A percentile compares a stretch with the other conserved stretches of the same genome.
These are phyloP conservation scores for Drosophila paramelanica DNA, from an alignment of 2,888 invertebrate genomes.

Conservation along the genomic window DNA sequence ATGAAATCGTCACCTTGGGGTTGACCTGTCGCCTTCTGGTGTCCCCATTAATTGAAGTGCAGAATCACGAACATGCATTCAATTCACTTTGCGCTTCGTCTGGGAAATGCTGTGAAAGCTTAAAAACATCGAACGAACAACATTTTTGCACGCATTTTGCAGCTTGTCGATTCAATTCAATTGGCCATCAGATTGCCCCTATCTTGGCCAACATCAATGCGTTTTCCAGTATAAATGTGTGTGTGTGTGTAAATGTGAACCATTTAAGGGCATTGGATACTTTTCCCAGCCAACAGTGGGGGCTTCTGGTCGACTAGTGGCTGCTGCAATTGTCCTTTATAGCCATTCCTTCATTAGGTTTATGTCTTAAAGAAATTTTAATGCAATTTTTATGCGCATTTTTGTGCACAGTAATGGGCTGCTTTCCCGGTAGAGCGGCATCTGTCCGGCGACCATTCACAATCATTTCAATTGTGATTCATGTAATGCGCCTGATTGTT, in stretches of 20 bases:
- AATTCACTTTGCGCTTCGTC: slow-evolving; percentile 53
- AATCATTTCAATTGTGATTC: slow-evolving; percentile 73
- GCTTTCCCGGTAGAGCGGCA: slow-evolving; percentile 16
- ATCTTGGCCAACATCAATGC: slow-evolving; percentile 40
- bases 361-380: slow-evolving; percentile 60
- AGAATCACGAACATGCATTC: slow-evolving; percentile 69
- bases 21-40: slow-evolving; percentile 41
- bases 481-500: slow-evolving; percentile 55
- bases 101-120: slow-evolving; percentile 52
- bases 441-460: slow-evolving; percentile 28
- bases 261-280: slow-evolving; percentile 68
- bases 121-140: slow-evolving; percentile 22
- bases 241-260: slow-evolving; percentile 13
- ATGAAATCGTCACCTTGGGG: slow-evolving; percentile 24
- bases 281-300: slow-evolving; percentile 34
- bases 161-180: slow-evolving; percentile 54
- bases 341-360: slow-evolving; percentile 67
- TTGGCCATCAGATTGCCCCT: slow-evolving; percentile 43
- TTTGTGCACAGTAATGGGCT: slow-evolving; percentile 51
- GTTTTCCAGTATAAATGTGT: slow-evolving; percentile 3
- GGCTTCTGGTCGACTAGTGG: slow-evolving; percentile 16
- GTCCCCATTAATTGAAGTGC: slow-evolving; percentile 59
- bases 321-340: slow-evolving; percentile 68
- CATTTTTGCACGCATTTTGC: slow-evolving; percentile 67
- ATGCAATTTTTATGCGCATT: slow-evolving; percentile 76